These are phyloP conservation scores for Zophobas morio DNA, from an alignment of 1,140 invertebrate genomes.

Conservation along the genomic window DNA sequence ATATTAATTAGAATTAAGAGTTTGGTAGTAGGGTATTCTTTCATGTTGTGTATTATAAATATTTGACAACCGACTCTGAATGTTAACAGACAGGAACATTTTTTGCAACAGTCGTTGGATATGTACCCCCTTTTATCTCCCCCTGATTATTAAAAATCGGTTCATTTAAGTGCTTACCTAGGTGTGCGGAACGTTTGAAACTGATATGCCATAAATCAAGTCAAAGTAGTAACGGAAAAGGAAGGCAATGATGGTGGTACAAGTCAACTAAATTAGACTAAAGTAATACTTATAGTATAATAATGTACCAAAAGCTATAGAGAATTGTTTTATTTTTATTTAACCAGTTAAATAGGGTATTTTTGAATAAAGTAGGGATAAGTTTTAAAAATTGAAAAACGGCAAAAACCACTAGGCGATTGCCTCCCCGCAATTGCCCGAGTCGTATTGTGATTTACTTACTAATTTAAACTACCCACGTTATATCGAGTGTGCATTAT, in stretches of 20 bases:
- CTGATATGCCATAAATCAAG: slow-evolving; percentile 36
- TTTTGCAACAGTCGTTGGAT: slow-evolving; percentile 34
- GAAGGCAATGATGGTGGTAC: slow-evolving; percentile 52
- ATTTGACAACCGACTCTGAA: slow-evolving; percentile 64
- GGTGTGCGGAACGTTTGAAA: slow-evolving; percentile 22
- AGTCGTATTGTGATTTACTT: slow-evolving; percentile 62
- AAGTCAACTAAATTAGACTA: slow-evolving; percentile 53
- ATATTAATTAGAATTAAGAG: slow-evolving; percentile 65
- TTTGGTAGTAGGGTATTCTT: slow-evolving; percentile 66
- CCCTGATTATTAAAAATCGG: background rate
- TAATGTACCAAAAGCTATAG: slow-evolving; percentile 56
- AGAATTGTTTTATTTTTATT: slow-evolving; percentile 56
- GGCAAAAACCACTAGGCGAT: slow-evolving; percentile 17
- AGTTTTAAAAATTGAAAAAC: slow-evolving; percentile 49
- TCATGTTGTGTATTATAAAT: slow-evolving; percentile 64
- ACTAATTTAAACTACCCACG: slow-evolving; percentile 57
- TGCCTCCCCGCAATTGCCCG: slow-evolving; percentile 28
- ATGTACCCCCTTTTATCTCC: slow-evolving; percentile 24
- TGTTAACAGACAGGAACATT: slow-evolving; percentile 50
- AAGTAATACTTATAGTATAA: slow-evolving; percentile 53
- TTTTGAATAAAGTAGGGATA: slow-evolving; percentile 50
- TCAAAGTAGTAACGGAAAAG: slow-evolving; percentile 16
- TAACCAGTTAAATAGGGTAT: slow-evolving; percentile 53
- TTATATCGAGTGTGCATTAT: slow-evolving; percentile 63
- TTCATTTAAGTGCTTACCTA: slow-evolving; percentile 32